A percentile compares a stretch with the other conserved stretches of the same genome.
Conservation (phyloP, 2,888 invertebrate species). For the Andrena hattorfiana region DNA sequence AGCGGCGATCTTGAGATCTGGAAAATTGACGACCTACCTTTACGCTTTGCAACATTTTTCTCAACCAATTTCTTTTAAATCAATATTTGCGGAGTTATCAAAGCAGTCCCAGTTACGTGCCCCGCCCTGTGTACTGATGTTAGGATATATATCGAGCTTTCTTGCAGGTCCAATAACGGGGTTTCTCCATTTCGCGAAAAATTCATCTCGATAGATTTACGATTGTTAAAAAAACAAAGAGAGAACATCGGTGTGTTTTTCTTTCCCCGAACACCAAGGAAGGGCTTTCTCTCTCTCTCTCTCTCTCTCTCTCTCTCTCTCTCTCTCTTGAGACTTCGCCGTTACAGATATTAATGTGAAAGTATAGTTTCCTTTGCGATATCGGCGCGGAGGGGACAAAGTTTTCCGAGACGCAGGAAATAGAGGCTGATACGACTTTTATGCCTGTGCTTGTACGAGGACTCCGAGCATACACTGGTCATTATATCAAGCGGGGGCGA, state of each 20-base stretch:
- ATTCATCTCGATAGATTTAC: slow-evolving; percentile 51
- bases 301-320: slow-evolving; percentile 23
- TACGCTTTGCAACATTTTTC: slow-evolving; percentile 5
- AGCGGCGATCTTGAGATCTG: background rate
- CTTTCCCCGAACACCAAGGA: background rate
- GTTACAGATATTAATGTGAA: slow-evolving; percentile 65
- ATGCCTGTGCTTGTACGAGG: slow-evolving; percentile 32
- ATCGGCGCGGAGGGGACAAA: slow-evolving; percentile 34
- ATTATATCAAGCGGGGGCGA: slow-evolving; percentile 51
- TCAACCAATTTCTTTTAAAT: slow-evolving; percentile 24
- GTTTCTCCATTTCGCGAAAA: slow-evolving; percentile 15
- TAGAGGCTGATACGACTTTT: slow-evolving; percentile 68
- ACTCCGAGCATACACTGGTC: slow-evolving; percentile 28
- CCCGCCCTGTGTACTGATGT: slow-evolving; percentile 5
- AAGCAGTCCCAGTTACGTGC: slow-evolving; percentile 18
- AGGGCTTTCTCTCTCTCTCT: slow-evolving; percentile 9
- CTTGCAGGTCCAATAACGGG: slow-evolving; percentile 22
- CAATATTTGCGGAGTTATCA: slow-evolving; percentile 25
- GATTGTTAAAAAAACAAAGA: slow-evolving; percentile 41
- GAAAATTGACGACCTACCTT: background rate
- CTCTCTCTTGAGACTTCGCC: slow-evolving; percentile 21
- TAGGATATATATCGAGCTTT: slow-evolving; percentile 28
- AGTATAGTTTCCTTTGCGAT: slow-evolving; percentile 52
- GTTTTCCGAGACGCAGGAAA: slow-evolving; percentile 60
- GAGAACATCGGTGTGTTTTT: slow-evolving; percentile 36